Evolutionary conservation across 2,113 vertebrate genomes (phyloP), one percentile per base, ranked within the genome.

Genomic region (Mastomys coucha): DNA sequence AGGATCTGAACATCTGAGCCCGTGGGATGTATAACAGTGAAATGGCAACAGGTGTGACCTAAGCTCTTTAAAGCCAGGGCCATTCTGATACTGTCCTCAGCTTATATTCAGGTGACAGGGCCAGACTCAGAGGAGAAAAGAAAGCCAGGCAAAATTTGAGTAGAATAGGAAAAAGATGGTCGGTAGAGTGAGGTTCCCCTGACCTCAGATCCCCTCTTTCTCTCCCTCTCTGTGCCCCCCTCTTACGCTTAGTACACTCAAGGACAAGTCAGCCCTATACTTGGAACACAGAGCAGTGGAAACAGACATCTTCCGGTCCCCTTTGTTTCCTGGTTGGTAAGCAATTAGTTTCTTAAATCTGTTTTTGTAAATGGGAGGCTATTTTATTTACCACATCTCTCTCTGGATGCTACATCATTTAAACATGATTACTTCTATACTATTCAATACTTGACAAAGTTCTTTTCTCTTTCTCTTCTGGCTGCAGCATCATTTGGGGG

Each of bases 331-430:
- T 58, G 94, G 45, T 28, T 78, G 11, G 69, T 58, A 95, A 94
- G 39, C 70, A 94, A 89, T 94, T 82, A 92, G 91, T 96, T 97
- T 49, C 77, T 92, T 96, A 89, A 96, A 82, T 45, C 63, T 96
- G n/a, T 36, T 67, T 93, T 96, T 90, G 56, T 45, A 96, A 95
- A 72, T 49, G 67, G 26, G 70, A 85, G n/a, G 36, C 60, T 89
- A 91, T 90, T 97, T 95, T 86, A 70, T 69, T 87, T 94, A 58
- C 36, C 72, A 65, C 94, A 86, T 93, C 82, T 65, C 51, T 92
- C 90, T 65, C 58, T 33, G 53, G 70, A 94, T 97, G 45, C 51
- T 20, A 4, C 76, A 39, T 90, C 72, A 91, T 78, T 76, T 96
- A 88, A 91, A 97, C 96, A 72, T 69, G 8, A 91, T 96, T 82